A percentile compares a stretch with the other conserved stretches of the same genome.
Evolutionary conservation across 2,113 vertebrate genomes (phyloP).

Genomic region (Perca schrenkii): DNA sequence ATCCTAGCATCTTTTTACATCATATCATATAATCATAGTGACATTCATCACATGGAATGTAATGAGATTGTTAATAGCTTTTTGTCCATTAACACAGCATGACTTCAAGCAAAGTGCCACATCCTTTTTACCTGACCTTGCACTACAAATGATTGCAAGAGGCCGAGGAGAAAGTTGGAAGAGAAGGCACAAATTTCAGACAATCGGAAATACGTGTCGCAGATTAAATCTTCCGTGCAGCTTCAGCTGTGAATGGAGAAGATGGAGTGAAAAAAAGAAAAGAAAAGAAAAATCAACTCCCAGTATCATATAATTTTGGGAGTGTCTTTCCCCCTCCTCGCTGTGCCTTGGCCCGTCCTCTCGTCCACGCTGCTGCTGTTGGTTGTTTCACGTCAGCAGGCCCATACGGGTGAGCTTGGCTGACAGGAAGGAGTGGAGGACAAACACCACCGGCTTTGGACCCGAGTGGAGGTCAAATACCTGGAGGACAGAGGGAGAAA

Average conservation of each 20-base stretch:
- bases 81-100: slow-evolving; percentile 4
- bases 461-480: slow-evolving; percentile 19
- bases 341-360: not conserved
- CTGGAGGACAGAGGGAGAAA: not conserved
- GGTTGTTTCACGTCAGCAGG: slow-evolving; percentile 87
- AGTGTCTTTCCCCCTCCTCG: not conserved
- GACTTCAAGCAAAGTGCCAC: slow-evolving; percentile 46
- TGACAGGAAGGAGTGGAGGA: slow-evolving; percentile 97
- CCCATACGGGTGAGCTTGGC: slow-evolving; percentile 98
- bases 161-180: slow-evolving; percentile 31
- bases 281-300: not conserved
- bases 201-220: slow-evolving; percentile 35
- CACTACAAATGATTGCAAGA: slow-evolving; percentile 5
- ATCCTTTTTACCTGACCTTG: slow-evolving; percentile 19
- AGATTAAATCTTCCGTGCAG: slow-evolving; percentile 23
- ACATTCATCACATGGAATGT: slow-evolving; percentile 38
- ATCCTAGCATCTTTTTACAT: not conserved
- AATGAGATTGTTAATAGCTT: slow-evolving; percentile 16
- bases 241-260: slow-evolving; percentile 30
- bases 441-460: slow-evolving; percentile 95
- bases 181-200: slow-evolving; percentile 66
- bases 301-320: slow-evolving; percentile 3
- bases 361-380: not conserved
- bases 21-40: not conserved
- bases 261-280: not conserved